Evolutionary conservation across 1,140 invertebrate genomes (phyloP).

Genomic region (Temnothorax nylanderi): DNA sequence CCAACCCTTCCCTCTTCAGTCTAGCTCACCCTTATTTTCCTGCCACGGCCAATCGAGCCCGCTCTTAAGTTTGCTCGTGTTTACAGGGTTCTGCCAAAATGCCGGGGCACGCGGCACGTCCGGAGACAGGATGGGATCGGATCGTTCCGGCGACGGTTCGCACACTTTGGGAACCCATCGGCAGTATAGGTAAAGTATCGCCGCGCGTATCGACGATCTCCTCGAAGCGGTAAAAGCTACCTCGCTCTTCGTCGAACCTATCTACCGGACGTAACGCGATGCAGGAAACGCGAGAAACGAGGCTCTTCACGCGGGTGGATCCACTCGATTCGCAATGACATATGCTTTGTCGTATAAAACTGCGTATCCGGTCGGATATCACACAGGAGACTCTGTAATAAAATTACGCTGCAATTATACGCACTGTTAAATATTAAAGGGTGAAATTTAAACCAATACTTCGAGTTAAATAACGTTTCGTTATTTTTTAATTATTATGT

Average conservation of each 20-base stretch:
- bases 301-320: background rate
- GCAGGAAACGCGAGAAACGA: background rate
- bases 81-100: conserved; percentile 75
- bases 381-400: background rate
- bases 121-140: conserved; percentile 9
- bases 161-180: conserved; percentile 23
- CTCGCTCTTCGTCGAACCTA: background rate
- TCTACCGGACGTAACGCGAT: conserved; percentile 2
- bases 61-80: conserved; percentile 25
- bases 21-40: background rate
- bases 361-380: background rate
- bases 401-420: conserved; percentile 40
- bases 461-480: no score
- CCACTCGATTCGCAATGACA: background rate
- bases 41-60: background rate
- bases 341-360: conserved; percentile 15
- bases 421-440: no score
- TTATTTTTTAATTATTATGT: no score
- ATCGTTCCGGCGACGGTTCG: conserved; percentile 53
- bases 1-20: no score
- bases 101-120: conserved; percentile 63
- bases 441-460: no score
- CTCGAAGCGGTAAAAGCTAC: background rate
- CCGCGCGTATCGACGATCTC: background rate
- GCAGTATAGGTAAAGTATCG: conserved; percentile 36